Evolutionary conservation across 2,113 vertebrate genomes (phyloP).

Genomic region (Megaleporinus macrocephalus): DNA sequence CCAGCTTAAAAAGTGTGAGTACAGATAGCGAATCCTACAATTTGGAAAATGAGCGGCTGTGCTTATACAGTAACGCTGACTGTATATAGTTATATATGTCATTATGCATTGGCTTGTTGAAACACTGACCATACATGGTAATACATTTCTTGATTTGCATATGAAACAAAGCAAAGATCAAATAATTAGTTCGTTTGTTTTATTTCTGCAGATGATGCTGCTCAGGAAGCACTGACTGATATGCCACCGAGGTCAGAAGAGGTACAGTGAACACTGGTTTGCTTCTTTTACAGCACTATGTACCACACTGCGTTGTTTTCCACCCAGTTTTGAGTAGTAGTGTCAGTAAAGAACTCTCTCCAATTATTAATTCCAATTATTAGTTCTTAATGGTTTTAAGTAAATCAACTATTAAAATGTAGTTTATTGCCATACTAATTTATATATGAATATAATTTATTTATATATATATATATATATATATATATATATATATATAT

Average conservation of each 20-base stretch:
- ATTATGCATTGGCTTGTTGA: background rate
- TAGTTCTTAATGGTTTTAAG: too few relatives aligned
- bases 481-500: too few relatives aligned
- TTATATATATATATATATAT: too few relatives aligned
- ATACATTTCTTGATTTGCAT: background rate
- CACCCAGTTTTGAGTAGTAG: too few relatives aligned
- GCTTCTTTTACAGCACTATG: background rate
- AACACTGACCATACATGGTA: background rate
- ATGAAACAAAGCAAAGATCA: background rate
- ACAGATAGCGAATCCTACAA: background rate
- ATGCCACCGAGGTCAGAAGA: conserved; percentile 94
- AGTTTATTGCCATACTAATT: too few relatives aligned
- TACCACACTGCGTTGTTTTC: too few relatives aligned
- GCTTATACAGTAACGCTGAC: background rate
- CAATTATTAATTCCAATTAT: too few relatives aligned
- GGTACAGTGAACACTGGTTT: conserved; percentile 62
- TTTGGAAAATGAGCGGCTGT: background rate
- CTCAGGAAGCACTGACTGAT: conserved; percentile 90
- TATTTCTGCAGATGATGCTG: conserved; percentile 74
- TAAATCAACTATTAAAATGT: too few relatives aligned
- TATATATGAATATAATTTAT: too few relatives aligned
- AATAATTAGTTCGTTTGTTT: background rate
- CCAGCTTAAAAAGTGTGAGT: conserved; percentile 85
- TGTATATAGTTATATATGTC: background rate
- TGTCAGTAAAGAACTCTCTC: too few relatives aligned